These are phyloP conservation scores for Amphiura filiformis DNA, from an alignment of 35 echinoderm and acorn worm species.

Conservation along the genomic window DNA sequence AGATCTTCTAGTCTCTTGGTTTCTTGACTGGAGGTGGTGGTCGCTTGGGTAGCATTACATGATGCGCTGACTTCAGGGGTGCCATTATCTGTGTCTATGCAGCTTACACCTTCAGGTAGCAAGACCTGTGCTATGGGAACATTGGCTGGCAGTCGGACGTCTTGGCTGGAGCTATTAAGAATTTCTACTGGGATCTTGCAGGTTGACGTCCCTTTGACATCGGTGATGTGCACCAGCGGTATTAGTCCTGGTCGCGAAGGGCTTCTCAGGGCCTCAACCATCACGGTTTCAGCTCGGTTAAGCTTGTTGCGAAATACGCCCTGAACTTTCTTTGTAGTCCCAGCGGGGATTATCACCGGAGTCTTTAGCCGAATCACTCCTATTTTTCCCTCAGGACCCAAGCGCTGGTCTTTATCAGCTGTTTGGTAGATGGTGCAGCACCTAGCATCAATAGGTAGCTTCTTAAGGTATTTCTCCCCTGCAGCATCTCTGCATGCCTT, in stretches of 20 bases:
- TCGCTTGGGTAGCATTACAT: not conserved
- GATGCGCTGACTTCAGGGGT: not conserved
- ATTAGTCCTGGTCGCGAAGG: conserved; percentile 2
- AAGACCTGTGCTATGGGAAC: not conserved
- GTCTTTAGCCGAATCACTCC: conserved; percentile 11
- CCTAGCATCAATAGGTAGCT: not conserved
- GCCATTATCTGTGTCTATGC: no score
- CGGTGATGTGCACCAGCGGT: not conserved
- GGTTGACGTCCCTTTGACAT: not conserved
- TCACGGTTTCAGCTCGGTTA: not conserved
- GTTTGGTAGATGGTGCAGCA: conserved; percentile 43
- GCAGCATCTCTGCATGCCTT: not conserved
- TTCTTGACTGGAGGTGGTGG: not conserved
- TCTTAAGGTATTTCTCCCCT: not conserved
- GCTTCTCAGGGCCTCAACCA: conserved; percentile 3
- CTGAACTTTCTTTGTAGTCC: not conserved
- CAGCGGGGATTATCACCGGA: not conserved
- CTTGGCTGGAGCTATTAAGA: not conserved
- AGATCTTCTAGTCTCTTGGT: no score
- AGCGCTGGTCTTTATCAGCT: conserved; percentile 40
- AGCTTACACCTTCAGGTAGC: not conserved
- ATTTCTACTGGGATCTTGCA: not conserved
- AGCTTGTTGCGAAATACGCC: conserved; percentile 10
- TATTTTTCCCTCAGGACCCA: conserved; percentile 29
- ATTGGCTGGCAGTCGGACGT: not conserved